A percentile compares a stretch with the other conserved stretches of the same genome.
These are phyloP conservation scores for Dreissena rostriformis DNA, from an alignment of 1,140 invertebrate genomes.

Conservation along the genomic window DNA sequence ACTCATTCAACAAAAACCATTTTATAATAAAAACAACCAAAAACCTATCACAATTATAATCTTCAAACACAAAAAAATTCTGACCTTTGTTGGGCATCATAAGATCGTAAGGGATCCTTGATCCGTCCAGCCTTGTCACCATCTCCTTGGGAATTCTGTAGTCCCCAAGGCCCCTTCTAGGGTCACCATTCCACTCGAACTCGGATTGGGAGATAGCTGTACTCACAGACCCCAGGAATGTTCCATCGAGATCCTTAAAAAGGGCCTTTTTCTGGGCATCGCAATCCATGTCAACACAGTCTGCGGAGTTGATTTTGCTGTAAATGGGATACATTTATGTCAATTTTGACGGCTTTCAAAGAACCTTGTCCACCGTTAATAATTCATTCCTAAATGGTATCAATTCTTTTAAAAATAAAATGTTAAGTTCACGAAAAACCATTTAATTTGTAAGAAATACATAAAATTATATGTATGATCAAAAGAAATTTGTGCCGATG, in stretches of 20 bases:
- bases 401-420: not conserved
- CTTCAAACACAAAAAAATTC: too few species aligned
- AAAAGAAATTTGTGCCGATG: too few species aligned
- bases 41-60: too few species aligned
- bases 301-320: constrained; percentile 75
- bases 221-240: constrained; percentile 67
- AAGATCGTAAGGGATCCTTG: constrained; percentile 25
- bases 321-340: constrained; percentile 18
- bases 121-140: constrained; percentile 55
- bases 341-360: not conserved
- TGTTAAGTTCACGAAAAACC: not conserved
- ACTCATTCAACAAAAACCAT: too few species aligned
- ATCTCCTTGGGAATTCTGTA: constrained; percentile 77
- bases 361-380: not conserved
- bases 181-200: constrained; percentile 76
- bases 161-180: constrained; percentile 75
- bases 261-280: constrained; percentile 77
- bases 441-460: too few species aligned
- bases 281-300: constrained; percentile 81
- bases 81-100: constrained; percentile 71
- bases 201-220: constrained; percentile 73
- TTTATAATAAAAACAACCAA: too few species aligned
- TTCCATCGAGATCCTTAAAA: constrained; percentile 76
- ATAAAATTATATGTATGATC: not conserved
- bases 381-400: not conserved